Base-by-base conservation (phyloP, 2,113 vertebrate species). In the Scytalopus superciliaris region DNA sequence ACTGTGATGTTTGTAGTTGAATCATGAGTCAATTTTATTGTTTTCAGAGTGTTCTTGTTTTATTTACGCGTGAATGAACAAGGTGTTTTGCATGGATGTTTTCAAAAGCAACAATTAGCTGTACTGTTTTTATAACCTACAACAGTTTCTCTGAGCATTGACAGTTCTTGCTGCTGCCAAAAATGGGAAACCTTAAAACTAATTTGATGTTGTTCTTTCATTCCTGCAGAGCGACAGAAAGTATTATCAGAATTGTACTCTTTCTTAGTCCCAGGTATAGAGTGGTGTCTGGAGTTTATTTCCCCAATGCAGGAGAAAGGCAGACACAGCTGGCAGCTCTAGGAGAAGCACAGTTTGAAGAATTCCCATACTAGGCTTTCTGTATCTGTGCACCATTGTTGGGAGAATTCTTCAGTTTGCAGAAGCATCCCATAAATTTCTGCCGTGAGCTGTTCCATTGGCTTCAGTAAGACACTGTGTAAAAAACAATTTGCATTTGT, bases 21-120 rank as follows among this genome's bases (percentile, higher is more conserved):
- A 88, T 97, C 88, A 94, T 96, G 96, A 97, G 86, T 96, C 95
- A 93, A 33, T 96, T 94, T 95, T 91, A 85, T 90, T 88, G 88
- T 96, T 95, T 94, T 96, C 87, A 80, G 44, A 87, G 33, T 79
- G 76, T 96, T 96, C 93, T 93, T 95, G 94, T 86, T 95, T 91
- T 85, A 50, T 90, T 95, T 93, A 93, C 44, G 84, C 95, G 84
- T 90, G 84, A 95, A 90, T 83, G 75, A 68, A 49, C 72, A 77
- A 73, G 76, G 79, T 96, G 70, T 73, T 97, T 96, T 93, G 82
- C 40, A 50, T 89, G 86, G 73, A 55, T 94, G 79, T 95, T 95
- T 97, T 93, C 68, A 89, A 95, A 94, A 95, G 19, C 91, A 84
- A 73, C 89, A 35, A 95, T 95, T 79, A 91, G 57, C 91, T 91